Evolutionary conservation across 2,888 invertebrate genomes (phyloP).

Genomic region (Pantelozetes paolii): DNA sequence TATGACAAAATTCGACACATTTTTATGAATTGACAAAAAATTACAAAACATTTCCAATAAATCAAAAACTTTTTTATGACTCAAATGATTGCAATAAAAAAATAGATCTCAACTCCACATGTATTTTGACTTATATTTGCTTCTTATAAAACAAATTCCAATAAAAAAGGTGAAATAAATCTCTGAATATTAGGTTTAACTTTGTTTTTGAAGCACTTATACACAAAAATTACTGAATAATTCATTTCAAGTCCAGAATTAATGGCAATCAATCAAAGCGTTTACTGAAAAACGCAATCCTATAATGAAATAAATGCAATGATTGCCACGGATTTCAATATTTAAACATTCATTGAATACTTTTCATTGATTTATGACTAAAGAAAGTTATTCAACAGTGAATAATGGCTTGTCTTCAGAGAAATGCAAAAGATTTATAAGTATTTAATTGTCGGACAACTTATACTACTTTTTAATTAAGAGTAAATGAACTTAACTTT

Average conservation of each 20-base stretch:
- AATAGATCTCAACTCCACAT: neutral
- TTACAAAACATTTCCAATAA: too few species aligned
- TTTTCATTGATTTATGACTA: constrained; percentile 4
- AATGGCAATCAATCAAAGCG: constrained; percentile 2
- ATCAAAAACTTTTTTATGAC: too few species aligned
- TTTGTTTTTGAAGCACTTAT: neutral
- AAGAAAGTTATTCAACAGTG: constrained; percentile 19
- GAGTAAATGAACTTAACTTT: constrained; percentile 1
- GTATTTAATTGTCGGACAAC: constrained; percentile 22
- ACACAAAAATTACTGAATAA: neutral
- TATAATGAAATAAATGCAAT: neutral
- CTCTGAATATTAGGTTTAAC: neutral
- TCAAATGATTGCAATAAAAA: too few species aligned
- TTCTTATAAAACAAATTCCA: neutral
- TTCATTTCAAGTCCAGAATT: neutral
- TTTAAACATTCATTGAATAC: constrained; percentile 7
- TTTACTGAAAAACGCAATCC: neutral
- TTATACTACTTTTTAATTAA: neutral
- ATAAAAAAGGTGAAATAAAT: neutral
- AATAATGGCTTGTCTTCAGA: neutral
- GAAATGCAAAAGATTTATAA: neutral
- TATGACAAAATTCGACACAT: neutral
- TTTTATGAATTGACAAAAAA: neutral
- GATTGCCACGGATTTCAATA: constrained; percentile 24
- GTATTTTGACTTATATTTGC: neutral